Conservation (phyloP, 2,888 invertebrate species). For the Scaeva pyrastri region DNA sequence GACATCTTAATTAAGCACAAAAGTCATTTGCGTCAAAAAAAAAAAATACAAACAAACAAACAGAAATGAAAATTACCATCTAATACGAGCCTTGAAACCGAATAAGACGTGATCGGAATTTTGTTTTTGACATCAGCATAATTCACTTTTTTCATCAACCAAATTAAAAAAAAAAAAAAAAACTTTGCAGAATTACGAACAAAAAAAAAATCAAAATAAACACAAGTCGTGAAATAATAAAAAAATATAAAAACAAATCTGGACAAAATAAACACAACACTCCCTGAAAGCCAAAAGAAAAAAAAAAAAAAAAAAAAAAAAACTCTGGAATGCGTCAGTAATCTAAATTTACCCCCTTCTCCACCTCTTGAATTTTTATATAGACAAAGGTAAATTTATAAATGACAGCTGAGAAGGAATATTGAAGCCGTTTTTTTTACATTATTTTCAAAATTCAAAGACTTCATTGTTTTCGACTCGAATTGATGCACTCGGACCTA, state of each 20-base stretch:
- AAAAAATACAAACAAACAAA: too few species aligned
- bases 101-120: conserved; percentile 70
- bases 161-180: conserved; percentile 5
- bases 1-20: background rate
- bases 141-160: conserved; percentile 56
- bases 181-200: background rate
- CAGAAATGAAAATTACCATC: background rate
- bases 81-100: conserved; percentile 51
- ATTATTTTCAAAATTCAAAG: background rate
- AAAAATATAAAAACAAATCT: conserved; percentile 40
- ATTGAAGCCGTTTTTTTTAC: background rate
- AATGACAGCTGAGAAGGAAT: conserved; percentile 53
- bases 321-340: conserved; percentile 34
- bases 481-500: conserved; percentile 12
- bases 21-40: background rate
- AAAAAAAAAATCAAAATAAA: conserved; percentile 19
- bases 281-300: conserved; percentile 53
- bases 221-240: conserved; percentile 13
- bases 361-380: conserved; percentile 25
- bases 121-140: conserved; percentile 63
- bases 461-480: conserved; percentile 26
- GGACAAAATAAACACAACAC: conserved; percentile 63
- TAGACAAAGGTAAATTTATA: too few species aligned
- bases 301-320: background rate
- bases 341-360: background rate